A percentile compares a stretch with the other conserved stretches of the same genome.
Evolutionary conservation across 2,888 invertebrate species (phyloP).

Genomic region (Mesorhabditis belari): DNA sequence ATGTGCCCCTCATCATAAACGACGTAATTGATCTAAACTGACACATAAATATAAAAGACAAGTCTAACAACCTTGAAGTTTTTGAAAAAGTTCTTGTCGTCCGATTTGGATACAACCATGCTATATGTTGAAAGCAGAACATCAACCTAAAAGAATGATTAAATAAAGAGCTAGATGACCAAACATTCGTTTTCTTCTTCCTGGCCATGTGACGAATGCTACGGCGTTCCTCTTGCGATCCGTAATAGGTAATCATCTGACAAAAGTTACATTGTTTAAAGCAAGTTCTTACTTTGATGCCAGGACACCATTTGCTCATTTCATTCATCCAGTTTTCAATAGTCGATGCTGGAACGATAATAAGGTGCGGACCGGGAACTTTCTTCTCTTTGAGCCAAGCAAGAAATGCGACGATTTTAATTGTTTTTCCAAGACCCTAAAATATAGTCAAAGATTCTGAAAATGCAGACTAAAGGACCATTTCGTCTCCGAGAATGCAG

Average conservation of each 20-base stretch:
- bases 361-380: conserved; percentile 71
- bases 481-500: conserved; percentile 92
- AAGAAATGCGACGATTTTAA: conserved; percentile 85
- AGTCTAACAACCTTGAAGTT: conserved; percentile 50
- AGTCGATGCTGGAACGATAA: conserved; percentile 90
- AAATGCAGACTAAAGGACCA: conserved; percentile 61
- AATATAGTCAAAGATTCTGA: conserved; percentile 1
- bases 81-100: conserved; percentile 82
- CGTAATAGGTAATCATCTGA: conserved; percentile 46
- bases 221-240: conserved; percentile 38
- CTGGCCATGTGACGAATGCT: conserved; percentile 32
- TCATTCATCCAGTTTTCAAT: conserved; percentile 63
- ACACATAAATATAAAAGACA: background rate
- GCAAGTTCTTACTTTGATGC: background rate
- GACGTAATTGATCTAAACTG: conserved; percentile 74
- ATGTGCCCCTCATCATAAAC: conserved; percentile 89
- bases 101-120: conserved; percentile 75
- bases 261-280: background rate
- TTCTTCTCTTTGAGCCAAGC: conserved; percentile 76
- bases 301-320: conserved; percentile 36
- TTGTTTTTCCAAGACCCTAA: conserved; percentile 77
- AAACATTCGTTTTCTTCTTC: conserved; percentile 23
- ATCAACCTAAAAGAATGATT: conserved; percentile 25
- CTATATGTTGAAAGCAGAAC: conserved; percentile 57
- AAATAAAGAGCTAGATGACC: conserved; percentile 2